phyloP scores from a whole-genome alignment of 2,888 invertebrate genomes.

The Sesia apiformis region DNA sequence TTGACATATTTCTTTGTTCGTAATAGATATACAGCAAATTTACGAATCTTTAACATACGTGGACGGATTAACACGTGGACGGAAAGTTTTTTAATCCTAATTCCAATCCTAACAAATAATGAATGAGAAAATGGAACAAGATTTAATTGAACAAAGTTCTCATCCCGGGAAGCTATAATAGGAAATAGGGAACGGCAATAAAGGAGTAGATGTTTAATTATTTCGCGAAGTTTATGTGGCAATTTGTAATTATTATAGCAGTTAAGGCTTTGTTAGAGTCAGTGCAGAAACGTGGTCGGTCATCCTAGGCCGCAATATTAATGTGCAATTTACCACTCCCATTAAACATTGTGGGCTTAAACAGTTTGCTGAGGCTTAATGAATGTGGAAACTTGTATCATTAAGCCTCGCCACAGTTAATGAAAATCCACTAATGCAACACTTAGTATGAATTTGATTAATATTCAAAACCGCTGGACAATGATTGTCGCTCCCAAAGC shows the following conservation, averaged over 20 bases:
- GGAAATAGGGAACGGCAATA: too few relatives aligned
- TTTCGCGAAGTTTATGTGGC: conserved; percentile 2
- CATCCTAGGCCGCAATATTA: conserved; percentile 45
- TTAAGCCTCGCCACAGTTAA: conserved; percentile 47
- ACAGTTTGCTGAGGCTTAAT: conserved; percentile 50
- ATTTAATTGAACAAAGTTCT: too few relatives aligned
- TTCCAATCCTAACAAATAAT: too few relatives aligned
- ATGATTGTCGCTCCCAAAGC: background rate
- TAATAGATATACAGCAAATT: too few relatives aligned
- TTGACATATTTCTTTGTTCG: too few relatives aligned
- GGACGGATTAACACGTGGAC: too few relatives aligned
- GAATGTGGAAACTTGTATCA: conserved; percentile 57
- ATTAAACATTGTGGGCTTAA: conserved; percentile 48
- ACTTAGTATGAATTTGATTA: conserved; percentile 6
- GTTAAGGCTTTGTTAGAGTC: conserved; percentile 16
- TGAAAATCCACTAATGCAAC: conserved; percentile 35
- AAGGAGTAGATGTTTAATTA: background rate
- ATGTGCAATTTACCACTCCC: conserved; percentile 49
- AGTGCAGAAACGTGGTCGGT: conserved; percentile 25
- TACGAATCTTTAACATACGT: too few relatives aligned
- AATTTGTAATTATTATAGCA: conserved; percentile 22
- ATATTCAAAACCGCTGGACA: conserved; percentile 1
- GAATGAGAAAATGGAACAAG: too few relatives aligned
- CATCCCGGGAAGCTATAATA: too few relatives aligned
- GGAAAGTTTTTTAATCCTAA: too few relatives aligned